Conservation (phyloP, 2,113 vertebrate species). For the Brachyhypopomus occidentalis region DNA sequence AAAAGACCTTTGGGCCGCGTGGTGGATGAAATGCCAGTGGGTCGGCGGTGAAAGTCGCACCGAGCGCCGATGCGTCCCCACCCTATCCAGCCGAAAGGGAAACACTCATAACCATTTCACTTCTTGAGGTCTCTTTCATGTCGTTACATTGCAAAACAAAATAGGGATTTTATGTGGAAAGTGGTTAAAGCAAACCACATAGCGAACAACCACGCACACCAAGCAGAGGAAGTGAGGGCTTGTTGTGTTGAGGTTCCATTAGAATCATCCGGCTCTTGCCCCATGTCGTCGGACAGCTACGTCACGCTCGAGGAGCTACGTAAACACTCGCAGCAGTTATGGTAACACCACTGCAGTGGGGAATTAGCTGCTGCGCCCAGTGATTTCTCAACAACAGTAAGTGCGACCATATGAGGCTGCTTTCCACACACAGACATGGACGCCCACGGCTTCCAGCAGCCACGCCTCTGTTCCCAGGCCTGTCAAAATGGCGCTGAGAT, state of each 20-base stretch:
- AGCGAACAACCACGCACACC: neutral
- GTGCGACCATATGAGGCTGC: constrained; percentile 58
- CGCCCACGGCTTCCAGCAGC: too few species aligned
- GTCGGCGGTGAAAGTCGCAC: neutral
- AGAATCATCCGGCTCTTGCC: constrained; percentile 20
- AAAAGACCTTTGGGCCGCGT: neutral
- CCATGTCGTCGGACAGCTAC: constrained; percentile 52
- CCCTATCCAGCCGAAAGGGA: neutral
- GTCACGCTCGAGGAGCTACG: constrained; percentile 55
- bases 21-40: neutral
- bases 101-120: neutral
- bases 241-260: constrained; percentile 30
- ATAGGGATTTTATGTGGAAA: neutral
- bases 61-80: constrained; percentile 2
- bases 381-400: constrained; percentile 63
- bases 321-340: constrained; percentile 51
- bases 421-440: constrained; percentile 37
- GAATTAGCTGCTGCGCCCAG: constrained; percentile 53
- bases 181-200: constrained; percentile 34
- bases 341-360: constrained; percentile 47
- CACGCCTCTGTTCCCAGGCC: too few species aligned
- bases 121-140: constrained; percentile 1
- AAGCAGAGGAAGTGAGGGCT: neutral
- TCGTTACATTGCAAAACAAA: neutral
- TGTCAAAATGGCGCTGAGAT: too few species aligned